Evolutionary conservation across 2,113 vertebrate species (phyloP).

Genomic region (Protobothrops flavoviridis): DNA sequence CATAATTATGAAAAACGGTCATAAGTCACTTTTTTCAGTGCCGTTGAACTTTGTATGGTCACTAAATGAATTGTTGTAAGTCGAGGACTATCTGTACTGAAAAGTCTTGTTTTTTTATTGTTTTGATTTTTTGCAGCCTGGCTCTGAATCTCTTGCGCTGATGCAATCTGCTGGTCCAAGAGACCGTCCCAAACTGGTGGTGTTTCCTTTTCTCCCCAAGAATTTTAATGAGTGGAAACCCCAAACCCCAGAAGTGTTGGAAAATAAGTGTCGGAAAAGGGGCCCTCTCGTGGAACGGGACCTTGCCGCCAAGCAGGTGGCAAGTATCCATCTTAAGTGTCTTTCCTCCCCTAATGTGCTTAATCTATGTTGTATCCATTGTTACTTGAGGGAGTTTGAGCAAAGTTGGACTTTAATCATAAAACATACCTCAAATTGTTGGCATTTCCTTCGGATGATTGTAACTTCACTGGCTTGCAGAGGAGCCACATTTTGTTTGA

Average conservation of each 20-base stretch:
- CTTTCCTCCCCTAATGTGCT: background rate
- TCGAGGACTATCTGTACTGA: background rate
- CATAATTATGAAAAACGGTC: background rate
- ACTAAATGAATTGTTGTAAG: too few relatives aligned
- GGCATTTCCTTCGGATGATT: conserved; percentile 66
- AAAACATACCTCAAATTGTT: conserved; percentile 69
- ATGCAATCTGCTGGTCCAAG: background rate
- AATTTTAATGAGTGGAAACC: background rate
- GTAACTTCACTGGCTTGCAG: conserved; percentile 71
- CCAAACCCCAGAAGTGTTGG: background rate
- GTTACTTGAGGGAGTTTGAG: background rate
- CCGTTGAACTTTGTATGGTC: too few relatives aligned
- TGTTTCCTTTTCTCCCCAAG: background rate
- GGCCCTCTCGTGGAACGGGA: background rate
- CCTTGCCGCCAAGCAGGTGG: background rate
- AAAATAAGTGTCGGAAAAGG: background rate
- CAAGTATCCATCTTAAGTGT: background rate
- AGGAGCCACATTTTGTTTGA: conserved; percentile 66
- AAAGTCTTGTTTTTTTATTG: background rate
- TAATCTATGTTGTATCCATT: background rate
- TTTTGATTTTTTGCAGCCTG: background rate
- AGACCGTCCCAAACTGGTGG: background rate
- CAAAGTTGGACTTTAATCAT: background rate
- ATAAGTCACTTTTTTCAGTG: background rate
- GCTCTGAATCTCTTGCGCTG: background rate